These are phyloP conservation scores for Meliscaeva auricollis DNA, from an alignment of 2,888 invertebrate genomes.

Conservation along the genomic window DNA sequence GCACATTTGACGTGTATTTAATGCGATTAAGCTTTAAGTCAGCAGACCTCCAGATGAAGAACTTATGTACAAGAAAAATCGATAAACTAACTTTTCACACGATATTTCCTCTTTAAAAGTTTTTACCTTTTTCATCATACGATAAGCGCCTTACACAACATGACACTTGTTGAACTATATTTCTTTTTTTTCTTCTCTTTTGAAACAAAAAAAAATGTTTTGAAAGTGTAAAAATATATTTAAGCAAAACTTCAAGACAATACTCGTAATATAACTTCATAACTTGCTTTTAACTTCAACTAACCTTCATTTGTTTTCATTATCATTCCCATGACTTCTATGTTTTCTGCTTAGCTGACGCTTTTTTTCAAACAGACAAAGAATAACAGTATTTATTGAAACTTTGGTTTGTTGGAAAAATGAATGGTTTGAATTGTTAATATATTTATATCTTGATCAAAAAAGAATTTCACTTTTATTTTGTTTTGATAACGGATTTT, in stretches of 20 bases:
- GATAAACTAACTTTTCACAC: slow-evolving; percentile 16
- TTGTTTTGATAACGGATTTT: background rate
- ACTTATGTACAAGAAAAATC: slow-evolving; percentile 43
- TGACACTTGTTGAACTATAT: background rate
- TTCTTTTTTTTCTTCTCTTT: background rate
- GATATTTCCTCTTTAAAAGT: slow-evolving; percentile 15
- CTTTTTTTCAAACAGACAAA: background rate
- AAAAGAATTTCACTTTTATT: slow-evolving; percentile 19
- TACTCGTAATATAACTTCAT: background rate
- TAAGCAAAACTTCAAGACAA: background rate
- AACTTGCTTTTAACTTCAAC: background rate
- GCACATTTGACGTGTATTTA: slow-evolving; percentile 12
- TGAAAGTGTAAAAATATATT: no score
- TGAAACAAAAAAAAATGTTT: background rate
- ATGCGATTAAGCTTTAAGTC: slow-evolving; percentile 33
- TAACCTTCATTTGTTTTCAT: slow-evolving; percentile 36
- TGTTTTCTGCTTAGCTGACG: background rate
- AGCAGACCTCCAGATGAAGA: slow-evolving; percentile 27
- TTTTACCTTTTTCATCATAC: background rate
- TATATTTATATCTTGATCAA: background rate
- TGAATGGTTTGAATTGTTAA: background rate
- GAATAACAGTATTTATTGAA: background rate
- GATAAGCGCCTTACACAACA: background rate
- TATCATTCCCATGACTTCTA: slow-evolving; percentile 21
- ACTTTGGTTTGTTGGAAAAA: background rate